Evolutionary conservation across 2,797 vertebrate species (phyloP).

Genomic region (Acomys russatus): DNA sequence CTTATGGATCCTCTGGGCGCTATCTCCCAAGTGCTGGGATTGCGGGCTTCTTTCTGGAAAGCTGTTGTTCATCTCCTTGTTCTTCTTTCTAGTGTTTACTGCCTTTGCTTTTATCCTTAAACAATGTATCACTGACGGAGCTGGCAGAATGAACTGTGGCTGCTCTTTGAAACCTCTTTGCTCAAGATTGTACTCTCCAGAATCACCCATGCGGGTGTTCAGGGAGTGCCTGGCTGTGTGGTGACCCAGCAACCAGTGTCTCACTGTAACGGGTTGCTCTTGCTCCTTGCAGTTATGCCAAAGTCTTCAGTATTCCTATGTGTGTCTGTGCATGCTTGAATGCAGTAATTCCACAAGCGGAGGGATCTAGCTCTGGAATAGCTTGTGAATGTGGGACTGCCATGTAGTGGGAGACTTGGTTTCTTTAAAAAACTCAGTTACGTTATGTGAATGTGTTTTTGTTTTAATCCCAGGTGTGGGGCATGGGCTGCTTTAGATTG

Average conservation of each 20-base stretch:
- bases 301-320: neutral
- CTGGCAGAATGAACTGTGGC: neutral
- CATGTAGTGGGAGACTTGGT: too few species aligned
- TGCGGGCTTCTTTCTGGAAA: neutral
- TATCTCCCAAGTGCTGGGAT: neutral
- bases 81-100: constrained; percentile 10
- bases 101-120: constrained; percentile 37
- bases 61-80: neutral
- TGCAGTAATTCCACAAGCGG: neutral
- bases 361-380: neutral
- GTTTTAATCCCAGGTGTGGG: too few species aligned
- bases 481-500: too few species aligned
- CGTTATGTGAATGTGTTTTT: too few species aligned
- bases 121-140: neutral
- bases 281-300: neutral
- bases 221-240: neutral
- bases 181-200: constrained; percentile 14
- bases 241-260: neutral
- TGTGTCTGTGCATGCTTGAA: neutral
- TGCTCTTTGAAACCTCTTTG: constrained; percentile 37
- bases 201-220: neutral
- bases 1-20: neutral
- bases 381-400: neutral
- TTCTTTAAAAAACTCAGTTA: too few species aligned
- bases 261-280: neutral